These are phyloP conservation scores for Cynocephalus volans DNA, from an alignment of 2,113 vertebrate genomes.

Conservation along the genomic window DNA sequence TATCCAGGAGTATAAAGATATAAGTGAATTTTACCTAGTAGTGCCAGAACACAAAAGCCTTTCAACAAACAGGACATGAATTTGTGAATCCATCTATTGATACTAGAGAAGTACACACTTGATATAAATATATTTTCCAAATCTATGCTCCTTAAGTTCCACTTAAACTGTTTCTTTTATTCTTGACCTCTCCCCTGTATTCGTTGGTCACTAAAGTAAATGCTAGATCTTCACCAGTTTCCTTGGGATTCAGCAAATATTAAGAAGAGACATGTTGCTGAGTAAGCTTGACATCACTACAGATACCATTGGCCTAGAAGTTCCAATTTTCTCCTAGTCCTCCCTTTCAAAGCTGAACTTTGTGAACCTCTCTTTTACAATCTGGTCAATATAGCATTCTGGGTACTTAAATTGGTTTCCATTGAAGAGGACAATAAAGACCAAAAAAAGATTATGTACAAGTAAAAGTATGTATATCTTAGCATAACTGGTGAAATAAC, in stretches of 20 bases:
- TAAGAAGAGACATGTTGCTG: constrained; percentile 50
- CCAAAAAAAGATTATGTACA: neutral
- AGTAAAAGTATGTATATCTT: neutral
- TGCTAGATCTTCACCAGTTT: neutral
- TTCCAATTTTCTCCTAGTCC: neutral
- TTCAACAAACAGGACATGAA: neutral
- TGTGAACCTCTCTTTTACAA: neutral
- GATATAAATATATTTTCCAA: neutral
- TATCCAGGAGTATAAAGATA: constrained; percentile 20
- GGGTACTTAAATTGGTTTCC: neutral
- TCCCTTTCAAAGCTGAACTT: neutral
- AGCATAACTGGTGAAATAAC: neutral
- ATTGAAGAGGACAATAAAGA: neutral
- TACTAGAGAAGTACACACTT: constrained; percentile 50
- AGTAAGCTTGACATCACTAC: neutral
- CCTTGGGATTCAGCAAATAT: constrained; percentile 40
- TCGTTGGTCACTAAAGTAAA: constrained; percentile 41
- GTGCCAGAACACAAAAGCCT: neutral
- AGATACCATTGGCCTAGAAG: neutral
- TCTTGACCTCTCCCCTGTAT: constrained; percentile 35
- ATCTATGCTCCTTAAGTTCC: neutral
- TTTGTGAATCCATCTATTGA: constrained; percentile 41
- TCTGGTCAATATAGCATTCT: neutral
- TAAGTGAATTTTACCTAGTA: neutral
- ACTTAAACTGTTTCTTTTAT: constrained; percentile 60